Conservation (phyloP, 1,140 invertebrate species). For the Harpegnathos saltator region DNA sequence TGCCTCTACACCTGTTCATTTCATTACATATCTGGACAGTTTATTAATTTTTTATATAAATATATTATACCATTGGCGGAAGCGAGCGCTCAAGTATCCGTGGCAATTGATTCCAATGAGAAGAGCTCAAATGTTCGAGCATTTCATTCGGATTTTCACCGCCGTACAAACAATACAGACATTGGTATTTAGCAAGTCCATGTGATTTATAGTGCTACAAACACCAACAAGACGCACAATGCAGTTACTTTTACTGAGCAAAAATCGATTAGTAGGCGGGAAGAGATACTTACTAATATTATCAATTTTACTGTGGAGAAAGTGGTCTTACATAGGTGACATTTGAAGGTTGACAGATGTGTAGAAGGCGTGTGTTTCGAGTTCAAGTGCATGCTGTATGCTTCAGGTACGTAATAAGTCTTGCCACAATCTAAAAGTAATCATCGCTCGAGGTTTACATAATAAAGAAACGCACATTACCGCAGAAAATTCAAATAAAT, state of each 20-base stretch:
- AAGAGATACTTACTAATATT: constrained; percentile 71
- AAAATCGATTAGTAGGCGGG: background rate
- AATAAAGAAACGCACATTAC: background rate
- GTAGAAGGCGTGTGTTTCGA: constrained; percentile 74
- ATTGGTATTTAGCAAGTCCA: constrained; percentile 85
- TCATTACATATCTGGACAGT: too few species aligned
- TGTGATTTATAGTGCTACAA: constrained; percentile 84
- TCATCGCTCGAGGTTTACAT: background rate
- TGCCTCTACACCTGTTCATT: too few species aligned
- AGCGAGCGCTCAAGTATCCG: constrained; percentile 82
- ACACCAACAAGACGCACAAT: constrained; percentile 3
- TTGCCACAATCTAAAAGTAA: constrained; percentile 79
- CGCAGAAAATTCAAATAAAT: background rate
- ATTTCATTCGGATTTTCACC: constrained; percentile 81
- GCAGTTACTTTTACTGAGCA: background rate
- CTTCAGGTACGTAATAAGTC: constrained; percentile 81
- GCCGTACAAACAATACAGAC: constrained; percentile 85
- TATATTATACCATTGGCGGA: constrained; percentile 73
- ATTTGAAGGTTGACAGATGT: constrained; percentile 73
- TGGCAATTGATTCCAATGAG: constrained; percentile 84
- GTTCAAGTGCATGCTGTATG: constrained; percentile 81
- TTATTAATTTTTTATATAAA: too few species aligned
- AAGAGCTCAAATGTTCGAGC: constrained; percentile 83
- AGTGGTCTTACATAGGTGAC: constrained; percentile 77
- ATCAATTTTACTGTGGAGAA: constrained; percentile 72